Conservation (phyloP, 1,140 invertebrate genomes). For the Hyles vespertilio region DNA sequence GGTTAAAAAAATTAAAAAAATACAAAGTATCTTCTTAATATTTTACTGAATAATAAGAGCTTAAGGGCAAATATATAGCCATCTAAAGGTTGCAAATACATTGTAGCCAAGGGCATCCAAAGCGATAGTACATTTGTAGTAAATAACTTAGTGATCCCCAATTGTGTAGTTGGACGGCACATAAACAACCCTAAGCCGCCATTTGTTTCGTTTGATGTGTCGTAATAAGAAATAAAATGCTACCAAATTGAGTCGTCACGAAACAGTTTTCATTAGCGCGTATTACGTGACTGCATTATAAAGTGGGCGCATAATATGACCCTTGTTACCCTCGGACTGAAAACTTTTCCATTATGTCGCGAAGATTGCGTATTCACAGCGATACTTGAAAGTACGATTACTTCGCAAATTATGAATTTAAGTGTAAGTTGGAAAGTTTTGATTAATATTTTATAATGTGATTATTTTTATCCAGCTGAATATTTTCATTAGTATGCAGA, state of each 20-base stretch:
- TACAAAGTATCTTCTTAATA: no score
- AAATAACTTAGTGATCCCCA: no score
- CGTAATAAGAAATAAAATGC: constrained; percentile 29
- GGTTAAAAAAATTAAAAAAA: no score
- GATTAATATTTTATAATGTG: no score
- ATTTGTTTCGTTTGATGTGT: constrained; percentile 24
- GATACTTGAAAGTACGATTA: constrained; percentile 12
- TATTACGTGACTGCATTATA: constrained; percentile 55
- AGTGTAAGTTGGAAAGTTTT: not conserved
- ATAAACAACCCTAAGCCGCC: constrained; percentile 15
- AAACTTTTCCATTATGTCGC: constrained; percentile 48
- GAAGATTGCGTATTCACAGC: constrained; percentile 30
- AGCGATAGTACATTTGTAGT: no score
- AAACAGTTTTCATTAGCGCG: constrained; percentile 57
- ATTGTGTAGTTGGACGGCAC: constrained; percentile 1
- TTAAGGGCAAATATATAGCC: no score
- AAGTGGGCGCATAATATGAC: constrained; percentile 31
- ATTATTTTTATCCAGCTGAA: no score
- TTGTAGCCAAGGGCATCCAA: no score
- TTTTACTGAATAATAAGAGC: no score
- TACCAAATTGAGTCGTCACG: constrained; percentile 36
- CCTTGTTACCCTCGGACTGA: constrained; percentile 25
- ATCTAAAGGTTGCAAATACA: no score
- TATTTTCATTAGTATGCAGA: no score
- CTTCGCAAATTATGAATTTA: constrained; percentile 2